Evolutionary conservation across 2,888 invertebrate species (phyloP), one percentile per base, ranked within the genome.

Genomic region (Sphaerophoria taeniata): DNA sequence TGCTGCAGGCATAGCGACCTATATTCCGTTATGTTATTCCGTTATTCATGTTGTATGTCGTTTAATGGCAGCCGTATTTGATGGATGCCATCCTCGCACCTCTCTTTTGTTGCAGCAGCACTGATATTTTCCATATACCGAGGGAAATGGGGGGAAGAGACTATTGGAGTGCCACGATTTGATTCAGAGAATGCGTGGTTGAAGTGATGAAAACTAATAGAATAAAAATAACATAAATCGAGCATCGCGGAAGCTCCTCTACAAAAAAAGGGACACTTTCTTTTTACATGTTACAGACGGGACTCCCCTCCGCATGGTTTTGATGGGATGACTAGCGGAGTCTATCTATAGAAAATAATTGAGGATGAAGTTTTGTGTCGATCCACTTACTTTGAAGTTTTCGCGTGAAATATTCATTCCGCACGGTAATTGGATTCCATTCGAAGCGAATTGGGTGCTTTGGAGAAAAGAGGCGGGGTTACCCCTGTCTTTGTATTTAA

Each of bases 1-100:
- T 61, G 77, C 82, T 83, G 73, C 82, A 73, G 82, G 82, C 82
- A 60, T 45, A 65, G n/a, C 77, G 82, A 67, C 77, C 82, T 55
- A 82, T 82, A 82, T 82, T 63, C 56, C 24, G n/a, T 67, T 53
- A 47, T 33, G 14, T 47, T 47, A 33, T 53, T 24, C 51, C 14
- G 14, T 47, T 47, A 33, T 53, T 24, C 51, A 53, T 53, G 39
- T 67, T 67, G 5, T 67, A 39, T 60, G 67, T 31, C 67, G 14
- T 53, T 53, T 39, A n/a, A 67, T 39, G 11, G 53, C 67, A 67
- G 36, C 49, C 24, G 51, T 39, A 53, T 67, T 14, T 65, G 65
- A 65, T 65, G 65, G 65, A 65, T 49, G 12, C 34, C 34, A 34
- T 65, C 1, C 24, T 12, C 11, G 14, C n/a, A 14, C n/a, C 7